phyloP scores from a whole-genome alignment of 2,888 invertebrate species.

The Capitulum mitella region DNA sequence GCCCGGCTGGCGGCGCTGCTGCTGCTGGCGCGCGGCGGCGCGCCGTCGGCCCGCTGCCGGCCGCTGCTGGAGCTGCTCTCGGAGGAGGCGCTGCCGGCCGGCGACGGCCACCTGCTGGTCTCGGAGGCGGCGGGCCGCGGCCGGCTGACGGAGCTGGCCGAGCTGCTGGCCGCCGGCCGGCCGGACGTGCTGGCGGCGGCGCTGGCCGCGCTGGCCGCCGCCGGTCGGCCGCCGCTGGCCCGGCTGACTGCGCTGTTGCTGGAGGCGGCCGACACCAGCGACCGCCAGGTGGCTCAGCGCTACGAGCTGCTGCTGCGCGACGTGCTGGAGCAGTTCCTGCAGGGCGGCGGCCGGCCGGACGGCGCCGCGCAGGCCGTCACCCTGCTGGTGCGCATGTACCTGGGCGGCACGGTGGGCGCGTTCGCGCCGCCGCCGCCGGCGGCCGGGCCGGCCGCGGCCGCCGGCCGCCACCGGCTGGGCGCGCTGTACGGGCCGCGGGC shows the following conservation, averaged over 20 bases:
- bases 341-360: slow-evolving; percentile 30
- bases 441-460: not conserved
- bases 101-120: not conserved
- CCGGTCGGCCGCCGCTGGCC: not conserved
- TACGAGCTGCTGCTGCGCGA: slow-evolving; percentile 15
- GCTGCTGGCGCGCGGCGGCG: not conserved
- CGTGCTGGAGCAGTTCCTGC: not conserved
- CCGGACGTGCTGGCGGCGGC: slow-evolving; percentile 8
- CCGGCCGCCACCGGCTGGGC: slow-evolving; percentile 30
- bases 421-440: slow-evolving; percentile 26
- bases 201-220: slow-evolving; percentile 20
- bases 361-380: slow-evolving; percentile 31
- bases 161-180: slow-evolving; percentile 14
- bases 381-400: slow-evolving; percentile 34
- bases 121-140: not conserved
- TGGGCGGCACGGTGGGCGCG: slow-evolving; percentile 36
- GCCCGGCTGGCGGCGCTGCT: slow-evolving; percentile 19
- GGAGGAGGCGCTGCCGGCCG: not conserved
- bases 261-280: slow-evolving; percentile 20
- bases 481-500: slow-evolving; percentile 34
- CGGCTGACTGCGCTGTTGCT: not conserved
- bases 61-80: slow-evolving; percentile 6
- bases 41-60: not conserved
- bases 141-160: slow-evolving; percentile 5
- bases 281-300: not conserved